These are phyloP conservation scores for Epiblema foenella DNA, from an alignment of 2,888 invertebrate species.

Conservation along the genomic window DNA sequence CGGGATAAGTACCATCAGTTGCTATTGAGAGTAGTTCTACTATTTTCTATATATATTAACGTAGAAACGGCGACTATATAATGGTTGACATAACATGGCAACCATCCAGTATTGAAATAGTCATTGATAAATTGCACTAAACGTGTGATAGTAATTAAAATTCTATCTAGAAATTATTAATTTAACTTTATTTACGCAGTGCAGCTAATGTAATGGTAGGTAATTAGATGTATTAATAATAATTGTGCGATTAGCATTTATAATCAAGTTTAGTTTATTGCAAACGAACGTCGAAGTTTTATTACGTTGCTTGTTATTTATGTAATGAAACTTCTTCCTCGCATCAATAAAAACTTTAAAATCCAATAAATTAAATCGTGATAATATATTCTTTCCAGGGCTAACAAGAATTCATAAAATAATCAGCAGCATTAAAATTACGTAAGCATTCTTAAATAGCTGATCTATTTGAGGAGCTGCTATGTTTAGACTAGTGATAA, in stretches of 20 bases:
- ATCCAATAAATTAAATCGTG: background rate
- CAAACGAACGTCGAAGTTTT: too few species aligned
- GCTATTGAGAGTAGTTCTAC: background rate
- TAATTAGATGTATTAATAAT: slow-evolving; percentile 9
- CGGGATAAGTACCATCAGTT: background rate
- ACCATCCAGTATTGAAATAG: slow-evolving; percentile 25
- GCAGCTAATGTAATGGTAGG: background rate
- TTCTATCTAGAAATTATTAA: background rate
- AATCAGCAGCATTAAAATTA: slow-evolving; percentile 3
- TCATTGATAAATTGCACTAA: slow-evolving; percentile 25
- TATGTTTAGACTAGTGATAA: slow-evolving; percentile 39
- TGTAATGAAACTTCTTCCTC: background rate
- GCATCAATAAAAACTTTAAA: background rate
- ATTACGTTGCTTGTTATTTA: background rate
- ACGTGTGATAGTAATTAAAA: background rate
- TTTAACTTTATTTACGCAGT: background rate
- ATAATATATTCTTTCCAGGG: background rate
- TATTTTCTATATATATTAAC: background rate
- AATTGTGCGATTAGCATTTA: background rate
- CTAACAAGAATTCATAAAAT: background rate
- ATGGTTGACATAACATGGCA: slow-evolving; percentile 17
- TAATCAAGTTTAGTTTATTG: background rate
- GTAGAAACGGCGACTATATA: background rate
- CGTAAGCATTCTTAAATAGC: slow-evolving; percentile 37
- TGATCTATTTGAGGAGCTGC: slow-evolving; percentile 29